Conservation (phyloP, 2,888 invertebrate species). For the Lutraria lutraria region DNA sequence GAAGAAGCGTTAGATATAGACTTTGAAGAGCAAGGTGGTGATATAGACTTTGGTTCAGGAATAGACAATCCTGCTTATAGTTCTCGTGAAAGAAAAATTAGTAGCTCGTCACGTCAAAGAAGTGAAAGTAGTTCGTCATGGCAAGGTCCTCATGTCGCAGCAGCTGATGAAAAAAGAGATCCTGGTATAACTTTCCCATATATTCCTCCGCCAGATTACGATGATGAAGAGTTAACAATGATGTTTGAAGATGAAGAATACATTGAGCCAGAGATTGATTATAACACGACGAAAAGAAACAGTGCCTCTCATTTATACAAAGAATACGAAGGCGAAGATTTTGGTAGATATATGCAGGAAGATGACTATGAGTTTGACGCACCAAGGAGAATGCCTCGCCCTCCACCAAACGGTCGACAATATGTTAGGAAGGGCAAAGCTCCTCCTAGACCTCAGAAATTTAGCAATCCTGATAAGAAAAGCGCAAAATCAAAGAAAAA, state of each 20-base stretch:
- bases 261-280: constrained; percentile 31
- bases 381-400: not conserved
- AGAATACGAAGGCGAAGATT: constrained; percentile 73
- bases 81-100: constrained; percentile 28
- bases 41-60: constrained; percentile 62
- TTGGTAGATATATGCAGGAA: constrained; percentile 69
- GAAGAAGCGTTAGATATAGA: constrained; percentile 56
- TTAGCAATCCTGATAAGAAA: constrained; percentile 3
- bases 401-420: constrained; percentile 17
- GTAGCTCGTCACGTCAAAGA: constrained; percentile 31
- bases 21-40: constrained; percentile 62
- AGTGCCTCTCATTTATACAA: constrained; percentile 33
- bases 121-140: constrained; percentile 32
- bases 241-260: constrained; percentile 60
- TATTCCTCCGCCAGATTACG: constrained; percentile 75
- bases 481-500: constrained; percentile 54
- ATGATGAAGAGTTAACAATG: constrained; percentile 71
- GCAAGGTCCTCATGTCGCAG: not conserved
- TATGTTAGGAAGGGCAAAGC: not conserved
- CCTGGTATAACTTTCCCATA: constrained; percentile 60
- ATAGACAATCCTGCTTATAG: constrained; percentile 57
- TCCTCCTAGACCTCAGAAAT: constrained; percentile 27
- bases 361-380: constrained; percentile 71
- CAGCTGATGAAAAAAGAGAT: constrained; percentile 5
- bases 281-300: constrained; percentile 24